These are phyloP conservation scores for Cataglyphis hispanica DNA, from an alignment of 1,140 invertebrate species.

Conservation along the genomic window DNA sequence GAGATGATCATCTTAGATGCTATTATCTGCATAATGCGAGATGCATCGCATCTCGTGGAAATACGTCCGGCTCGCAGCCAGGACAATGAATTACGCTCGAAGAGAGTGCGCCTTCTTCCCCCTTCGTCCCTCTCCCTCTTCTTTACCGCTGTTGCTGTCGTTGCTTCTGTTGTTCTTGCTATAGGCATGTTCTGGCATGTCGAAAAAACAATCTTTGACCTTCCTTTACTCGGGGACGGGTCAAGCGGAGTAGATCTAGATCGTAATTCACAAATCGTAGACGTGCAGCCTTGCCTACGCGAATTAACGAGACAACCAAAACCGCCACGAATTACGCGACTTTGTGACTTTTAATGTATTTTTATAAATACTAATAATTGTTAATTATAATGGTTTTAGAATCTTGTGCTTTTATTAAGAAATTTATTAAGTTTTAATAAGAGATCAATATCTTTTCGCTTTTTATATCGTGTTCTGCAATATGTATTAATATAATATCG, in stretches of 20 bases:
- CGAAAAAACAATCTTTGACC: conserved; percentile 69
- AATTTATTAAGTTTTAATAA: background rate
- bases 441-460: background rate
- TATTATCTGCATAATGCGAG: conserved; percentile 81
- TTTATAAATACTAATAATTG: background rate
- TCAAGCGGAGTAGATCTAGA: conserved; percentile 62
- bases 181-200: conserved; percentile 8
- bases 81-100: conserved; percentile 79
- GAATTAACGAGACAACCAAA: conserved; percentile 55
- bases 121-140: background rate
- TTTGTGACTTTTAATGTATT: background rate
- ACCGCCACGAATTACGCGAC: conserved; percentile 62
- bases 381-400: background rate
- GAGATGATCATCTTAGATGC: conserved; percentile 80
- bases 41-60: conserved; percentile 58
- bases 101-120: conserved; percentile 63
- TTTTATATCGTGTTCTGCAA: background rate
- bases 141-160: conserved; percentile 42
- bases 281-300: conserved; percentile 53
- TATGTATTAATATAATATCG: conserved; percentile 2
- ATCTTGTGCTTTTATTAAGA: background rate
- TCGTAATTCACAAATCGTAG: conserved; percentile 74
- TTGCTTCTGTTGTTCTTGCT: conserved; percentile 34
- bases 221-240: conserved; percentile 40
- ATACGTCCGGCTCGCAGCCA: conserved; percentile 65